Evolutionary conservation across 1,140 invertebrate genomes (phyloP), one percentile per base, ranked within the genome.

Genomic region (Vollenhovia emeryi): DNA sequence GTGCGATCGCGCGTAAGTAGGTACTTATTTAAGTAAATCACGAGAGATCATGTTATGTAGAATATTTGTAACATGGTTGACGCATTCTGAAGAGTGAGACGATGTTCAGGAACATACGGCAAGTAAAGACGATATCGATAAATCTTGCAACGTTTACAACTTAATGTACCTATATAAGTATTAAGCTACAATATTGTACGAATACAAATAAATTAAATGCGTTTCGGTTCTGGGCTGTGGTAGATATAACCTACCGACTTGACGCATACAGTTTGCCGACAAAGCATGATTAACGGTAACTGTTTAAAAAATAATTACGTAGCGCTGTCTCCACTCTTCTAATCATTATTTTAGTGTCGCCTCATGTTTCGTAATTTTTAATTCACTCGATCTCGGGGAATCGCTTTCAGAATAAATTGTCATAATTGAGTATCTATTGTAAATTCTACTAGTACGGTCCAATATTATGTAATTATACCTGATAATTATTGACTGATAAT

Each of bases 181-280:
- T 75, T 75, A 75, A 60, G 50, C 15, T 27, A 75, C 13, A 59
- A 75, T 43, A 75, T 57, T 40, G 18, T 75, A 74, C 18, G 3
- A 57, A 60, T 43, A n/a, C 3, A n/a, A 71, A 59, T 24, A 69
- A 62, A 36, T 45, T 66, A 66, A 50, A 30, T 36, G 1, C 15
- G 24, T 71, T 50, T 45, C 11, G 40, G 7, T 5, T 50, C 50
- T 33, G 45, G 5, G 2, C 9, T 33, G 13, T 48, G 21, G 5
- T 24, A 21, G 5, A 33, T n/a, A n/a, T 33, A 24, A 45, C 6
- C 9, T 27, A n/a, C 45, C 2, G 6, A 69, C 15, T 62, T 50
- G 0, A 27, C 24, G 8, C 3, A 15, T 9, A 71, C 5, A 50
- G 15, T 50, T 30, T 11, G 9, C 6, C 15, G 15, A 21, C 27